These are phyloP conservation scores for Jaculus jaculus DNA, from an alignment of 2,113 vertebrate genomes.

Conservation along the genomic window DNA sequence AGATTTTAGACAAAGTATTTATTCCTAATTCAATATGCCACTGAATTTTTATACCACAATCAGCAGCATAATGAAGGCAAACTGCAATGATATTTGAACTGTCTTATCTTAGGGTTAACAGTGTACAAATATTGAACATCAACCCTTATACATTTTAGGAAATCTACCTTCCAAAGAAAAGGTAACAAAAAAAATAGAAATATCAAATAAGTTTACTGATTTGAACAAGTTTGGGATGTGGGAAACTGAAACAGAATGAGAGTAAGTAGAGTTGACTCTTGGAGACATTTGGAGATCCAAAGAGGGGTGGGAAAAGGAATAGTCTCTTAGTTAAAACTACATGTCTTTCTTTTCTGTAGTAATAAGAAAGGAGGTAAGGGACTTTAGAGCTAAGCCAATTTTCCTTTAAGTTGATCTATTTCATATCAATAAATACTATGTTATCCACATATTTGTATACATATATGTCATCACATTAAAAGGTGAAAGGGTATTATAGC, in stretches of 20 bases:
- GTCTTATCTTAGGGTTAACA: neutral
- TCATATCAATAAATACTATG: no score
- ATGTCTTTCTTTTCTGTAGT: neutral
- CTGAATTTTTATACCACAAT: neutral
- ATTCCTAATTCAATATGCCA: neutral
- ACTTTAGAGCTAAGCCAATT: neutral
- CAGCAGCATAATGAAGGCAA: neutral
- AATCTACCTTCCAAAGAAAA: neutral
- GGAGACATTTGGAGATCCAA: neutral
- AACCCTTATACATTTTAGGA: neutral
- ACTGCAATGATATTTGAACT: neutral
- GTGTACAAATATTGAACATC: neutral
- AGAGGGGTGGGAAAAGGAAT: neutral
- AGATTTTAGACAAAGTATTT: neutral
- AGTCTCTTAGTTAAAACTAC: neutral
- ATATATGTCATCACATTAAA: no score
- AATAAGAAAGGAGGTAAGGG: neutral
- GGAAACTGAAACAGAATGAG: neutral
- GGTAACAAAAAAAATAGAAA: neutral
- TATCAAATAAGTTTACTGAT: neutral
- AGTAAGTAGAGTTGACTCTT: neutral
- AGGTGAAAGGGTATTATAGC: no score
- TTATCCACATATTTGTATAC: no score
- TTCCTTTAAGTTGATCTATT: neutral
- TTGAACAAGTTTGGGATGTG: neutral